Evolutionary conservation across 2,888 invertebrate genomes (phyloP).

Genomic region (Thymelicus acteon): DNA sequence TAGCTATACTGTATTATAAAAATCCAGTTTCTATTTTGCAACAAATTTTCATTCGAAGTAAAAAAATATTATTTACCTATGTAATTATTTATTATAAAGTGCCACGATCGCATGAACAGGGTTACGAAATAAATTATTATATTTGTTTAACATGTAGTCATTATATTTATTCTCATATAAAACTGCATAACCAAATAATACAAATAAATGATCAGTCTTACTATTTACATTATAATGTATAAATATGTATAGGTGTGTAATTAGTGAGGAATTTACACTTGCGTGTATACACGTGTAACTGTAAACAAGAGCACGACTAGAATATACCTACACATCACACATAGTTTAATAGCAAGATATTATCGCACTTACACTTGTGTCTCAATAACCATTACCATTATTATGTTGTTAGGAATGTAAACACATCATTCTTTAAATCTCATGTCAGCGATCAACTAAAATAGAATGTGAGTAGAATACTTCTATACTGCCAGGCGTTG

Average conservation of each 20-base stretch:
- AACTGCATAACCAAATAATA: constrained; percentile 45
- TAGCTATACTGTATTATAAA: background rate
- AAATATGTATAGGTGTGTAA: background rate
- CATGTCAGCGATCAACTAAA: too few relatives aligned
- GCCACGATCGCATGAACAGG: constrained; percentile 21
- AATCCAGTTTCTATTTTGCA: background rate
- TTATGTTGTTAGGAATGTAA: background rate
- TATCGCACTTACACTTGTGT: constrained; percentile 15
- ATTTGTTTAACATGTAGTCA: constrained; percentile 27
- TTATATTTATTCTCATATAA: constrained; percentile 43
- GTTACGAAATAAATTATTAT: constrained; percentile 39
- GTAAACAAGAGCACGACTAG: constrained; percentile 17
- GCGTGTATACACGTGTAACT: background rate
- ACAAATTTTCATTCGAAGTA: background rate
- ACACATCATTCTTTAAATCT: too few relatives aligned
- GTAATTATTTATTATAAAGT: constrained; percentile 3
- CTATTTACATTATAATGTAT: constrained; percentile 24
- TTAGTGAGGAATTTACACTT: constrained; percentile 13
- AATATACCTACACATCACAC: constrained; percentile 1
- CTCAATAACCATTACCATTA: constrained; percentile 2
- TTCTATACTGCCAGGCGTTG: too few relatives aligned
- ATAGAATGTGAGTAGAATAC: too few relatives aligned
- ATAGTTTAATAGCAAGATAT: background rate
- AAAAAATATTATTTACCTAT: constrained; percentile 5
- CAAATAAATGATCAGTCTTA: constrained; percentile 46